Base-by-base conservation (phyloP, 2,888 invertebrate genomes). In the Pammene fasciana region DNA sequence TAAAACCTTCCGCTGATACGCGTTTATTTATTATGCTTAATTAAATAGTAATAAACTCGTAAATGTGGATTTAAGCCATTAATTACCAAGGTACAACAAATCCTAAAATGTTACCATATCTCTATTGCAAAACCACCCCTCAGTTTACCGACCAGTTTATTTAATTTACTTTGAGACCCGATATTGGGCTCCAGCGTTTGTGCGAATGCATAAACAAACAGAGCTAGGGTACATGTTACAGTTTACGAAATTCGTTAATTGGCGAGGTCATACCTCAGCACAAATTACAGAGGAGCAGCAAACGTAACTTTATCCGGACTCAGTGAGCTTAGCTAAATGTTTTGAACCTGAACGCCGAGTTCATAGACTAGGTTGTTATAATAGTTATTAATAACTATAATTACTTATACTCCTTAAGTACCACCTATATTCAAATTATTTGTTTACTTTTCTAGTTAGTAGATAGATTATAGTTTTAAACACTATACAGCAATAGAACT, bases 201-300 rank as follows among this genome's bases (percentile, higher is more conserved):
- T 41, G 50, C 10, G 16, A 48, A 45, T 48, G 46, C 34, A 36
- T 38, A 10, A 36, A 16, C 60, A 48, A 61, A 48, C 36, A 48
- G 13, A 7, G 38, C 18, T n/a, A 5, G 50, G 4, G n/a, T 16
- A 38, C 18, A 52, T 52, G 62, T 52, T n/a, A 38, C 50, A 41
- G 41, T 62, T 52, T 50, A 38, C 62, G 10, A 61, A 60, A 50
- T 38, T 61, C 61, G 38, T 61, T 61, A 61, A 61, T 61, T 50
- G 61, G 61, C 61, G 48, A 61, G 61, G 13, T 38, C 61, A 61
- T 62, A 52, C 62, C 41, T 41, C 50, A 38, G 36, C 8, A 48
- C 36, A 16, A 61, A 61, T 61, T 50, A 50, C 38, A 61, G 48
- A 61, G 48, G 7, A 14, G 34, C 10, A 16, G 11, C 48, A 48